Evolutionary conservation across 2,888 invertebrate genomes (phyloP).

Genomic region (Pseudanteris insignis): DNA sequence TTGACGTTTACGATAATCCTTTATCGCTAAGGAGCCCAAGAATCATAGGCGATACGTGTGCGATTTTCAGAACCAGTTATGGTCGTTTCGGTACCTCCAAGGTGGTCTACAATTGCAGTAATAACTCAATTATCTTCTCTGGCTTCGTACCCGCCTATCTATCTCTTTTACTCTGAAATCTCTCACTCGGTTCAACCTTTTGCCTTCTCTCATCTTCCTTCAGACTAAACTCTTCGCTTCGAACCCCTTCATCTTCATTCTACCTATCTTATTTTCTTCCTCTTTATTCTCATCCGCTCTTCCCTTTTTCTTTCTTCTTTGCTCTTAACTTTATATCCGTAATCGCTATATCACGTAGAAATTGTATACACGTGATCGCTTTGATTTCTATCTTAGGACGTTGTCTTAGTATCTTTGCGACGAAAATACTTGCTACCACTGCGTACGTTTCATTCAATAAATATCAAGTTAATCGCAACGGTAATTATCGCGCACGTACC

Average conservation of each 20-base stretch:
- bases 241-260: constrained; percentile 39
- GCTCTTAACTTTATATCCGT: constrained; percentile 20
- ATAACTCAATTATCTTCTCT: constrained; percentile 67
- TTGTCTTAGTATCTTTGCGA: too few relatives aligned
- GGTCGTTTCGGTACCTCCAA: constrained; percentile 64
- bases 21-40: constrained; percentile 60
- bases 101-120: constrained; percentile 68
- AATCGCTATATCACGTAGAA: constrained; percentile 37
- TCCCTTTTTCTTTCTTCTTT: constrained; percentile 26
- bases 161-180: constrained; percentile 66
- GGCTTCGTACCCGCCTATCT: constrained; percentile 64
- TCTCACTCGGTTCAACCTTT: constrained; percentile 59
- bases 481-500: too few relatives aligned
- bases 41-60: constrained; percentile 60
- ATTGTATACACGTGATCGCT: too few relatives aligned
- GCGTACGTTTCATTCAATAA: too few relatives aligned
- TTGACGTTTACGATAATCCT: constrained; percentile 58
- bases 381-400: not conserved
- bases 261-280: constrained; percentile 35
- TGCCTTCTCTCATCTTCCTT: constrained; percentile 42
- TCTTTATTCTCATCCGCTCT: constrained; percentile 31
- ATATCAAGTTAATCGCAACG: too few relatives aligned
- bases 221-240: constrained; percentile 37
- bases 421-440: too few relatives aligned
- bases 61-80: constrained; percentile 65